These are phyloP conservation scores for Callipepla californica DNA, from an alignment of 2,113 vertebrate species.

Conservation along the genomic window DNA sequence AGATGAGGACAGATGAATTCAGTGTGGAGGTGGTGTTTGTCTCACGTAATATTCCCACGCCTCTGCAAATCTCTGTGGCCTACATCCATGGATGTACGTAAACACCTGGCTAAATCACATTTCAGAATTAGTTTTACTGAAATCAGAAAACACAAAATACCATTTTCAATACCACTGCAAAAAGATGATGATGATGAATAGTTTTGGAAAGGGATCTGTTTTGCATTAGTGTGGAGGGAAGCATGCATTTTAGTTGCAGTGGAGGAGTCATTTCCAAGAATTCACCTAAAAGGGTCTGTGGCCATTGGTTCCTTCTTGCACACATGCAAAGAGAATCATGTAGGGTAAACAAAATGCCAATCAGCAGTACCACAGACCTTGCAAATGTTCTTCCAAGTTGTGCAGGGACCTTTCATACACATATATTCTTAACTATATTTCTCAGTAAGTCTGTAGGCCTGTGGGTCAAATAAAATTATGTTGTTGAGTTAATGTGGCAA, in stretches of 20 bases:
- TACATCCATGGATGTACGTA: not conserved
- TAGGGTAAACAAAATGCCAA: constrained; percentile 41
- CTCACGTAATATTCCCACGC: not conserved
- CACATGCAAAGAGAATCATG: not conserved
- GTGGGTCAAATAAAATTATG: constrained; percentile 24
- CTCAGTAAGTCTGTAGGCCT: constrained; percentile 29
- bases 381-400: not conserved
- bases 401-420: not conserved
- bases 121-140: not conserved
- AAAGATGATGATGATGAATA: not conserved
- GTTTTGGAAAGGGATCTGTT: not conserved
- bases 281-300: not conserved
- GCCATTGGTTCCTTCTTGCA: not conserved
- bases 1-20: constrained; percentile 41
- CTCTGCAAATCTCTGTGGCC: constrained; percentile 23
- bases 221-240: not conserved
- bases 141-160: not conserved
- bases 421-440: not conserved
- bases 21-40: constrained; percentile 21
- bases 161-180: not conserved
- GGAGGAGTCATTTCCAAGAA: constrained; percentile 3
- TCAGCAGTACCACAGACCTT: not conserved
- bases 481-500: constrained; percentile 42
- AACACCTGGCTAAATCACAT: not conserved
- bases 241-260: not conserved